Conservation (phyloP, 2,113 vertebrate genomes). For the Archocentrus centrarchus region DNA sequence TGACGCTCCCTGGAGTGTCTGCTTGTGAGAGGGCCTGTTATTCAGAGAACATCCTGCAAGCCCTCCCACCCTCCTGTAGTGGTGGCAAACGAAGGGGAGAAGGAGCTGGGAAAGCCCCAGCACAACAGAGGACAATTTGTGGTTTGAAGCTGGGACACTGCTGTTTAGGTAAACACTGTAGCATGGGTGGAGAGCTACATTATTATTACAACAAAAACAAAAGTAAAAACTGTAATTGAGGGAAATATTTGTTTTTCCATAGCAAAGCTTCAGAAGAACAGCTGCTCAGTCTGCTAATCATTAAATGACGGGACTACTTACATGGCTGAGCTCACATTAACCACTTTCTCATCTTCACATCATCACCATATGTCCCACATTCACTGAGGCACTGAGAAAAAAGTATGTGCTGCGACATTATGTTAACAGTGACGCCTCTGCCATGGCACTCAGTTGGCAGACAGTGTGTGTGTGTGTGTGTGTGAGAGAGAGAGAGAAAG, state of each 20-base stretch:
- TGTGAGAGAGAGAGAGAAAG: no score
- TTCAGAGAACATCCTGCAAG: constrained; percentile 47
- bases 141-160: constrained; percentile 42
- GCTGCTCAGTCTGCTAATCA: constrained; percentile 31
- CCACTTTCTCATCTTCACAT: constrained; percentile 55
- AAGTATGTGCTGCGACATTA: no score
- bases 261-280: constrained; percentile 23
- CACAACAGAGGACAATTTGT: constrained; percentile 40
- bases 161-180: constrained; percentile 55
- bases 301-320: constrained; percentile 22
- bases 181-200: constrained; percentile 16
- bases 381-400: no score
- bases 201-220: constrained; percentile 31
- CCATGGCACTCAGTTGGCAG: no score
- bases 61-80: constrained; percentile 55
- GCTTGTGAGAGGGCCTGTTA: constrained; percentile 56
- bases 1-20: constrained; percentile 65
- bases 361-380: constrained; percentile 73
- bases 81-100: constrained; percentile 15
- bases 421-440: no score
- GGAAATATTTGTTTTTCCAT: constrained; percentile 30
- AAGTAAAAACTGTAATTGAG: constrained; percentile 43
- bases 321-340: constrained; percentile 41
- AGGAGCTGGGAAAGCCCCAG: constrained; percentile 56
- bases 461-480: no score